These are phyloP conservation scores for Marasmarcha lunaedactyla DNA, from an alignment of 2,888 invertebrate species.

Conservation along the genomic window DNA sequence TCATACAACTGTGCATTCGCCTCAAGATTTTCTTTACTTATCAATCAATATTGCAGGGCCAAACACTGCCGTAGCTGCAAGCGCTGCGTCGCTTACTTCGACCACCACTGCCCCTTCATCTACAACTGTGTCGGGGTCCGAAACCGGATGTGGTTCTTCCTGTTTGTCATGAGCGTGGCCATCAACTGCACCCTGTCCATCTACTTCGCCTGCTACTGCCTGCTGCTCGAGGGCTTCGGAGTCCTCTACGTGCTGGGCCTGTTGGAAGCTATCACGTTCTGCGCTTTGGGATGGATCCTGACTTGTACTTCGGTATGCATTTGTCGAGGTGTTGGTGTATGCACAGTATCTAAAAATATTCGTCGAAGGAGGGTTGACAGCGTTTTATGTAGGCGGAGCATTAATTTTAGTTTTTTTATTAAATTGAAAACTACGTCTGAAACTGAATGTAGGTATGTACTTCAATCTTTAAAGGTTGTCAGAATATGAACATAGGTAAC, in stretches of 20 bases:
- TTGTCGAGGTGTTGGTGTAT: no score
- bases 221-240: constrained; percentile 87
- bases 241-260: constrained; percentile 86
- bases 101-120: constrained; percentile 96
- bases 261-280: constrained; percentile 85
- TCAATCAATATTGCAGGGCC: constrained; percentile 69
- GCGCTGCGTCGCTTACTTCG: constrained; percentile 89
- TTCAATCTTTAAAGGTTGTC: no score
- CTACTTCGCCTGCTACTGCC: constrained; percentile 88
- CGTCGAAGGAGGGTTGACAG: no score
- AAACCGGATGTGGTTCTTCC: constrained; percentile 94
- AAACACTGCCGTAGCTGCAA: constrained; percentile 95
- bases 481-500: no score
- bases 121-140: constrained; percentile 94
- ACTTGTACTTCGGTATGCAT: constrained; percentile 86
- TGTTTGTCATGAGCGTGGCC: constrained; percentile 89
- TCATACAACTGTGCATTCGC: no score
- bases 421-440: no score
- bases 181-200: constrained; percentile 90
- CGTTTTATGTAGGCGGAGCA: no score
- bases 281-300: constrained; percentile 87
- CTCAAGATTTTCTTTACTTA: no score
- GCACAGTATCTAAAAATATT: no score
- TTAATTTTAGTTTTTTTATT: no score
- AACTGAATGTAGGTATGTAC: no score